Evolutionary conservation across 2,888 invertebrate genomes (phyloP), one percentile per base, ranked within the genome.

Genomic region (Drosophila kambysellisi): DNA sequence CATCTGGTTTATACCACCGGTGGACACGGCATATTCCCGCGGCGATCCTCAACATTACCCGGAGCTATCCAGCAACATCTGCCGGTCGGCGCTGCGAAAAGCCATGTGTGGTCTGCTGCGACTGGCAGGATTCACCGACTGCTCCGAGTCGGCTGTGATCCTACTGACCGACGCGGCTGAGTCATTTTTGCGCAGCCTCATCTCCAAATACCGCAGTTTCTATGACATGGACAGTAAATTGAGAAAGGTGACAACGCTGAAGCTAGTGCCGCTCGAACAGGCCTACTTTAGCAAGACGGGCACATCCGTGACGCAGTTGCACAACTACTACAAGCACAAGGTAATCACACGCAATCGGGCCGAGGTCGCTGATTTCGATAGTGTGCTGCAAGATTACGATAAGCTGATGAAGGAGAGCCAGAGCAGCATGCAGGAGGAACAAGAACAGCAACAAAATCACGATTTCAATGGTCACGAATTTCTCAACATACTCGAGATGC

Each of bases 321-420:
- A 93, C 64, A 92, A 93, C 70, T 93, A 93, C 56, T 93, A 92
- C 69, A 93, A 93, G 65, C 92, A 92, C 67, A 91, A 92, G 62
- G 80, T 93, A 17, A 91, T 93, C 17, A 79, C 91, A 4, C 83
- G 91, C 17, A 93, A 93, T 79, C 90, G 92, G 0, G 78, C 74
- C 3, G 93, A 92, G 74, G 93, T 93, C 5, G 81, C 82, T 0
- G 92, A 93, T 70, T 93, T 93, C 67, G 91, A 92, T 33, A 91
- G 91, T 12, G 91, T 92, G 6, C 83, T 91, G 15, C 91, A 91
- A 58, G 93, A 93, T 54, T 93, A 93, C 69, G 92, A 93, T 39
- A 92, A 93, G 67, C 77, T 93, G 6, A 92, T 92, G 92, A 92
- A 93, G 74, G 93, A 93, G 74, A 93, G 92, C 54, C 92, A 93